A percentile compares a stretch with the other conserved stretches of the same genome.
Evolutionary conservation across 2,888 invertebrate species (phyloP).

Genomic region (Branchipolynoe longqiensis): DNA sequence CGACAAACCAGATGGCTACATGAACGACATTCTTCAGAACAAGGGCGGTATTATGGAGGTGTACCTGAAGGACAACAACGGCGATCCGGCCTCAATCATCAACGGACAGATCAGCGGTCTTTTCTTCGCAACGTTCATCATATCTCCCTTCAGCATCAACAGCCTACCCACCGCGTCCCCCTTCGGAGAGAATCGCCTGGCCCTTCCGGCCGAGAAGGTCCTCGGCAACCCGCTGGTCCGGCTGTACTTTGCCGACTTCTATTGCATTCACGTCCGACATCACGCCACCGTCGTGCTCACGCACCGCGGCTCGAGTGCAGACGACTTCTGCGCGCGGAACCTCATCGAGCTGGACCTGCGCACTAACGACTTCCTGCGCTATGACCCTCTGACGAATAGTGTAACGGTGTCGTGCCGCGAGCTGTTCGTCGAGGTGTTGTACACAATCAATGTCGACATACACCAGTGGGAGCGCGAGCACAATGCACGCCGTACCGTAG

Average conservation of each 20-base stretch:
- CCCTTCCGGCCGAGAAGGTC: constrained; percentile 11
- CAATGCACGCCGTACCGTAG: neutral
- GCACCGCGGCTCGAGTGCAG: neutral
- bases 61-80: constrained; percentile 61
- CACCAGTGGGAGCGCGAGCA: neutral
- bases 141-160: too few relatives aligned
- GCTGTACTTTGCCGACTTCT: constrained; percentile 61
- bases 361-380: neutral
- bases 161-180: neutral
- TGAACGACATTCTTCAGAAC: constrained; percentile 50
- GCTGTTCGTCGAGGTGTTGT: constrained; percentile 53
- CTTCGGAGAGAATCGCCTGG: constrained; percentile 43
- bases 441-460: constrained; percentile 50
- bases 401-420: neutral
- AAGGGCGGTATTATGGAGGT: constrained; percentile 60
- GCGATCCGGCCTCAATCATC: constrained; percentile 58
- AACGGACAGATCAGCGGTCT: constrained; percentile 59
- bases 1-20: constrained; percentile 63
- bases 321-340: constrained; percentile 21
- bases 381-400: too few relatives aligned
- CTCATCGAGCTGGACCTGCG: neutral
- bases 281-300: constrained; percentile 49
- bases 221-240: neutral
- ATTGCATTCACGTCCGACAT: constrained; percentile 58
- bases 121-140: constrained; percentile 55